Evolutionary conservation across 2,888 invertebrate species (phyloP).

Genomic region (Oligia latruncula): DNA sequence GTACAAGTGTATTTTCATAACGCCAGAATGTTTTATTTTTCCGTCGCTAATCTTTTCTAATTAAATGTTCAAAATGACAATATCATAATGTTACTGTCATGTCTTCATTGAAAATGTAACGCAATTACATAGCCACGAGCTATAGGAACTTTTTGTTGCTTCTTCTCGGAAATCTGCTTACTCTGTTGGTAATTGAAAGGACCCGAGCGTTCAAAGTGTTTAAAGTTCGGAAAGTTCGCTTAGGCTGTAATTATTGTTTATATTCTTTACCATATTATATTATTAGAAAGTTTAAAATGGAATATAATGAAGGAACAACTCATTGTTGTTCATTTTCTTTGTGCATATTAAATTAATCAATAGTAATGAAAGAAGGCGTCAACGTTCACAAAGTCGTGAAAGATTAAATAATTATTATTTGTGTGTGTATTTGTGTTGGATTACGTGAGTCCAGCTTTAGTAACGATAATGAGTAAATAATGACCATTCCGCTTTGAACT

Average conservation of each 20-base stretch:
- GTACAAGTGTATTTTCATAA: constrained; percentile 21
- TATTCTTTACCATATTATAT: constrained; percentile 53
- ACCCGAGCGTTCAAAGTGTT: constrained; percentile 50
- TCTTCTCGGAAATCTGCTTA: constrained; percentile 50
- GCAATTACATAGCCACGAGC: constrained; percentile 30
- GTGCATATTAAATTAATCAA: constrained; percentile 36
- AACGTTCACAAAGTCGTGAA: constrained; percentile 36
- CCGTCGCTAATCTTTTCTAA: constrained; percentile 13
- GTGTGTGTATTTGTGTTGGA: constrained; percentile 58
- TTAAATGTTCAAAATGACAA: constrained; percentile 8
- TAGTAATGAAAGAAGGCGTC: constrained; percentile 27
- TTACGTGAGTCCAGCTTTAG: constrained; percentile 59
- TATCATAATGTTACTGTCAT: constrained; percentile 15
- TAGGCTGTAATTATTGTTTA: constrained; percentile 58
- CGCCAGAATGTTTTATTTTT: constrained; percentile 12
- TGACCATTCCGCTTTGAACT: constrained; percentile 64
- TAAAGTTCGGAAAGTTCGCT: constrained; percentile 53
- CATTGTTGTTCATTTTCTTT: constrained; percentile 23
- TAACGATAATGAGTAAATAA: constrained; percentile 70
- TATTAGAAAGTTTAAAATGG: constrained; percentile 51
- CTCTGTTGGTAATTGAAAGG: constrained; percentile 48
- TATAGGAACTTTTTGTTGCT: constrained; percentile 35
- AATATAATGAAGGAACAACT: constrained; percentile 32
- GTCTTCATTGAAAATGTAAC: constrained; percentile 13
- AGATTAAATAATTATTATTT: constrained; percentile 57